Base-by-base conservation (phyloP, 2,797 vertebrate species). In the Galago senegalensis region DNA sequence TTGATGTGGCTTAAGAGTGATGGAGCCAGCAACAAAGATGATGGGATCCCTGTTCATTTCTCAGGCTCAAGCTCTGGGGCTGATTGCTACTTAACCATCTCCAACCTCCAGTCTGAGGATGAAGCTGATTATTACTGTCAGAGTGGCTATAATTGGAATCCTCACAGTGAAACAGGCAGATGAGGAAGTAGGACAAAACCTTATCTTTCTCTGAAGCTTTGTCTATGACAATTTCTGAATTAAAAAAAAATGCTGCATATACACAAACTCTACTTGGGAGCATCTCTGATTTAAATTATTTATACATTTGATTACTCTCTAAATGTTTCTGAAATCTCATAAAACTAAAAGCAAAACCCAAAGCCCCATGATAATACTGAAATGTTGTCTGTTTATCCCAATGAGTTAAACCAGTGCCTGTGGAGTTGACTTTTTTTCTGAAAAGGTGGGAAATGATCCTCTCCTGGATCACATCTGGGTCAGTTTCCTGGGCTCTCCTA, bases 1-100 rank as follows among this genome's bases (percentile, higher is more conserved):
- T 0, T 85, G 34, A 80, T 89, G 72, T 0, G 0, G 0, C 0
- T 87, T 70, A 0, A 1, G 0, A 61, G 21, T 3, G 8, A 69
- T 9, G 69, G 8, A 9, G 16, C 43, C 8, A 34, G 34, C 34
- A 34, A 34, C 34, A 34, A 34, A 34, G 34, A 34, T 34, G 34
- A 34, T 34, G 31, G 80, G 18, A 65, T 93, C 25, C 56, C 80
- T 1, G 46, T 73, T 27, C 10, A 34, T 14, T 95, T 89, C 73
- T 73, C 65, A 1, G 91, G 85, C 61, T 92, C 90, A 40, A 93
- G 86, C 65, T 87, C 76, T 1, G 82, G 75, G 16, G 37, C 87
- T 23, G 4, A 93, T 4, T 21, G 7, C 58, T 60, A 60, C 58
- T 60, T 60, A 23, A 60, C 58, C 58, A 23, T 60, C 58, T 23